phyloP scores from a whole-genome alignment of 2,113 vertebrate species.

The Mellivora capensis region DNA sequence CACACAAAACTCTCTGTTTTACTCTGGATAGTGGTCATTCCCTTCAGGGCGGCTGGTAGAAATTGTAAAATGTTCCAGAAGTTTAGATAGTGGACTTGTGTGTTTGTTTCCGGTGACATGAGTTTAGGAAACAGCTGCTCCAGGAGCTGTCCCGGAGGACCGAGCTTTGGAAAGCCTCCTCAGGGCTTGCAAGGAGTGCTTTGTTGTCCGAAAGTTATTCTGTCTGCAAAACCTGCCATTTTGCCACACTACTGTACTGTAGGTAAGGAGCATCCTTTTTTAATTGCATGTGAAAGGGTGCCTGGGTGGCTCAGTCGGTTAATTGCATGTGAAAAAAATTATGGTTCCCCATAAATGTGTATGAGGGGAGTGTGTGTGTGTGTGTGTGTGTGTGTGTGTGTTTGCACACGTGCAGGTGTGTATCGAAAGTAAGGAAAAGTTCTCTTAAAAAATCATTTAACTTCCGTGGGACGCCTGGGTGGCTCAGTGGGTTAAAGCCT shows the following conservation, averaged over 20 bases:
- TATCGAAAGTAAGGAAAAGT: background rate
- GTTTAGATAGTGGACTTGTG: background rate
- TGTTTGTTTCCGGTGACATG: constrained; percentile 69
- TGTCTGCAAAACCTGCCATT: constrained; percentile 10
- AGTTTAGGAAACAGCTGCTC: constrained; percentile 66
- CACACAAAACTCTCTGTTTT: background rate
- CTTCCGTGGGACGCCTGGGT: no score
- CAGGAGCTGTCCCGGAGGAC: constrained; percentile 54
- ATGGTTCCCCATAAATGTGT: background rate
- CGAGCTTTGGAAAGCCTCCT: background rate
- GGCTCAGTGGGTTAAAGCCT: no score
- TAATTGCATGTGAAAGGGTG: background rate
- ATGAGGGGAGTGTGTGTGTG: background rate
- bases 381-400: background rate
- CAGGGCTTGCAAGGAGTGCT: background rate
- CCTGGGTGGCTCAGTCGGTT: no score
- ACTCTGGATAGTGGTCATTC: constrained; percentile 57
- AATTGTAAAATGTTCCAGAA: constrained; percentile 34
- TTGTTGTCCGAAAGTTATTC: constrained; percentile 21
- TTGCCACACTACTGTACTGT: background rate
- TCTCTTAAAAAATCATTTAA: background rate
- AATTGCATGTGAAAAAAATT: background rate
- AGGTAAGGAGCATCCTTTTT: constrained; percentile 52
- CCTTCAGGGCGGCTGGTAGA: constrained; percentile 48
- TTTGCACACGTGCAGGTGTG: no score